phyloP scores from a whole-genome alignment of 2,888 invertebrate species.

The Blastobasis lacticolella region DNA sequence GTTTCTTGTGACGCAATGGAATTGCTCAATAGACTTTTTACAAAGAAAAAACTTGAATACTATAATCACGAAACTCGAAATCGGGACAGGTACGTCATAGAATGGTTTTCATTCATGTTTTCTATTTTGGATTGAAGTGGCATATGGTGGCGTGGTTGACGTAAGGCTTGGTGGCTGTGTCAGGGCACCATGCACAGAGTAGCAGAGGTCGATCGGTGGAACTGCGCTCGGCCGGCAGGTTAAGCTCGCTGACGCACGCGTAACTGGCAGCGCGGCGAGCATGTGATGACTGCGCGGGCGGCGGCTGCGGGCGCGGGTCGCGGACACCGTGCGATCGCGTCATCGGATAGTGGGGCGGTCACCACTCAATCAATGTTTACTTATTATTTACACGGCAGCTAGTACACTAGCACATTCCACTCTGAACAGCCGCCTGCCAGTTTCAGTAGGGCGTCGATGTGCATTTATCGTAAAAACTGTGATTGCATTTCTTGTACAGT shows the following conservation, averaged over 20 bases:
- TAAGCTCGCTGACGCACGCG: slow-evolving; percentile 43
- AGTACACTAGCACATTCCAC: slow-evolving; percentile 69
- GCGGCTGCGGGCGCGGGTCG: slow-evolving; percentile 35
- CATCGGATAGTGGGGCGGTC: slow-evolving; percentile 52
- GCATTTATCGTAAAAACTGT: slow-evolving; percentile 59
- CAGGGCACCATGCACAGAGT: no score
- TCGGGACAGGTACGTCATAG: slow-evolving; percentile 66
- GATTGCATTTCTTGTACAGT: slow-evolving; percentile 46
- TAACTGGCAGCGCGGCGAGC: slow-evolving; percentile 38
- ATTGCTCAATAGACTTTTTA: slow-evolving; percentile 82
- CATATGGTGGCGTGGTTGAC: slow-evolving; percentile 39
- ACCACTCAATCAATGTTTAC: slow-evolving; percentile 54
- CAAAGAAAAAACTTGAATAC: slow-evolving; percentile 73
- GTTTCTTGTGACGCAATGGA: slow-evolving; percentile 76
- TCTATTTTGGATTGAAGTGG: slow-evolving; percentile 42
- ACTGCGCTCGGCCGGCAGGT: slow-evolving; percentile 19
- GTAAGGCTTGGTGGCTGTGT: slow-evolving; percentile 20
- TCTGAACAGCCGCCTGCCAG: slow-evolving; percentile 36
- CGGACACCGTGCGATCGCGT: slow-evolving; percentile 35
- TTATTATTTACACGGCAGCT: slow-evolving; percentile 53
- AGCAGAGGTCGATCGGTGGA: not conserved
- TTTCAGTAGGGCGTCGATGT: slow-evolving; percentile 34
- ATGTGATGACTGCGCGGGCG: slow-evolving; percentile 40
- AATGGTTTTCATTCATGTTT: slow-evolving; percentile 48
- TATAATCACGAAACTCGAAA: slow-evolving; percentile 52